A percentile compares a stretch with the other conserved stretches of the same genome.
Conservation (phyloP, 2,888 invertebrate genomes). For the Ormia ochracea region DNA sequence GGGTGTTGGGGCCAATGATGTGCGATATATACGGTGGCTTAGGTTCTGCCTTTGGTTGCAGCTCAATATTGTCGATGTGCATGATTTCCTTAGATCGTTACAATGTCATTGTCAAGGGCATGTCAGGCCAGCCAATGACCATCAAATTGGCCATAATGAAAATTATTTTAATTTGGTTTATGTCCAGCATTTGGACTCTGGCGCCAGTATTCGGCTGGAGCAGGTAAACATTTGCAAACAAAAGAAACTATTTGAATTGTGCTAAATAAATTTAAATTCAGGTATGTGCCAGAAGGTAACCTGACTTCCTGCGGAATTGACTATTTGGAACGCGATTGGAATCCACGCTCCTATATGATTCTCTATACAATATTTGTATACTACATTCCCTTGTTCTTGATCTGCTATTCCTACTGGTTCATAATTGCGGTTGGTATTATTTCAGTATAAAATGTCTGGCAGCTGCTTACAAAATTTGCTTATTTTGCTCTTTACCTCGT, state of each 20-base stretch:
- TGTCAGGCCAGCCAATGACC: conserved; percentile 90
- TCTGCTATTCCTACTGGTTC: conserved; percentile 92
- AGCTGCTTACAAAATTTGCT: neutral
- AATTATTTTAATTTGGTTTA: conserved; percentile 87
- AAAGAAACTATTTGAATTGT: neutral
- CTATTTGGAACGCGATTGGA: conserved; percentile 86
- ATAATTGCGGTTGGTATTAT: conserved; percentile 83
- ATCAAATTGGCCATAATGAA: conserved; percentile 87
- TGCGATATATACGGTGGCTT: conserved; percentile 92
- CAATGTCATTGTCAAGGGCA: conserved; percentile 94
- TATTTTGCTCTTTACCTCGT: neutral
- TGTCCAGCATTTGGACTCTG: conserved; percentile 87
- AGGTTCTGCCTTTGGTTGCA: conserved; percentile 92
- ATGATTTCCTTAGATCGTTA: conserved; percentile 95
- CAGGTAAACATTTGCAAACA: conserved; percentile 79
- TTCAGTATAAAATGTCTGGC: neutral
- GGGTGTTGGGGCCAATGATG: conserved; percentile 81
- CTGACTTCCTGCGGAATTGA: conserved; percentile 95
- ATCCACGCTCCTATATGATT: conserved; percentile 87
- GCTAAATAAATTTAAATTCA: conserved; percentile 68
- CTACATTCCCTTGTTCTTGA: conserved; percentile 85
- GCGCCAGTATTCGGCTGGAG: conserved; percentile 92
- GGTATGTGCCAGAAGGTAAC: conserved; percentile 95
- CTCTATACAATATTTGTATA: conserved; percentile 88
- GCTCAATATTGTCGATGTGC: conserved; percentile 95